Evolutionary conservation across 2,113 vertebrate species (phyloP).

Genomic region (Guaruba guarouba): DNA sequence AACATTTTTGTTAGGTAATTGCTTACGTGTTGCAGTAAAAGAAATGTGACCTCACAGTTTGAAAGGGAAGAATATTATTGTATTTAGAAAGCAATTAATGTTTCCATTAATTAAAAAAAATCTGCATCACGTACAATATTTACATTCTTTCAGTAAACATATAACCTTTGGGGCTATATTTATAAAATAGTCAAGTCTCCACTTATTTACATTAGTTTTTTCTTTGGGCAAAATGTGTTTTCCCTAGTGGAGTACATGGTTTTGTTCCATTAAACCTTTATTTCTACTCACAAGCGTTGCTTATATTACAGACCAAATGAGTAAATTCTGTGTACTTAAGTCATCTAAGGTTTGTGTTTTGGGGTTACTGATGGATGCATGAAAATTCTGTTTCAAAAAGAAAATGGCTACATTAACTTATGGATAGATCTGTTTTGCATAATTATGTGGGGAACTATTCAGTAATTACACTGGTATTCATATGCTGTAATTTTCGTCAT

Average conservation of each 20-base stretch:
- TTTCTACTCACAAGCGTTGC: conserved; percentile 17
- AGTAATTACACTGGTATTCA: conserved; percentile 51
- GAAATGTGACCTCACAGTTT: conserved; percentile 39
- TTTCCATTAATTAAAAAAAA: conserved; percentile 40
- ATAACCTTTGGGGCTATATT: conserved; percentile 49
- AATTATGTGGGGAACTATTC: conserved; percentile 53
- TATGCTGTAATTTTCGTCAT: conserved; percentile 31
- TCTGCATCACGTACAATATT: conserved; percentile 20
- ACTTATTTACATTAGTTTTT: conserved; percentile 51
- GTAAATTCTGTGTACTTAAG: conserved; percentile 2
- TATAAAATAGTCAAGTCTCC: conserved; percentile 49
- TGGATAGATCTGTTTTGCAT: conserved; percentile 47
- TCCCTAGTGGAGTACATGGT: conserved; percentile 37
- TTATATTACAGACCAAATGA: conserved; percentile 14
- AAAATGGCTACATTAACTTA: conserved; percentile 58
- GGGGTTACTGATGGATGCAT: conserved; percentile 32
- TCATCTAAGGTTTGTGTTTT: conserved; percentile 26
- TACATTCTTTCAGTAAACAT: conserved; percentile 16
- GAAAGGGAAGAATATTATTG: conserved; percentile 36
- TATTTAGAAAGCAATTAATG: conserved; percentile 60
- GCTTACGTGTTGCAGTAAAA: conserved; percentile 41
- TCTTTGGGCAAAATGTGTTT: conserved; percentile 50
- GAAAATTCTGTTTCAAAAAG: conserved; percentile 50
- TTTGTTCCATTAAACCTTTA: conserved; percentile 62
- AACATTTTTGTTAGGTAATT: conserved; percentile 65